phyloP scores from a whole-genome alignment of 2,888 invertebrate species.

The Bugula neritina region DNA sequence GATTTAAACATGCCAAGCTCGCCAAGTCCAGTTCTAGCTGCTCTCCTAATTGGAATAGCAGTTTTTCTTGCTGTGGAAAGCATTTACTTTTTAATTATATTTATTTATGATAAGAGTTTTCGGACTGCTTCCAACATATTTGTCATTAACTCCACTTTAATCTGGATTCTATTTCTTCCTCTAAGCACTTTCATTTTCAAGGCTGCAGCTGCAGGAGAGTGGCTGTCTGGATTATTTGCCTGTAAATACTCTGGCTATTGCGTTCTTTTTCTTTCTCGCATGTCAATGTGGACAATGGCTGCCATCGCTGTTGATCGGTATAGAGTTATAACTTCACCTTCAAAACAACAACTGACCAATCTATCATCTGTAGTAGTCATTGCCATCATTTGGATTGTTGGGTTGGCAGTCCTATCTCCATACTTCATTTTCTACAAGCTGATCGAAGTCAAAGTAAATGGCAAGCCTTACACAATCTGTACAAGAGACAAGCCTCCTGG shows the following conservation, averaged over 20 bases:
- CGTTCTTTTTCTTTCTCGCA: not conserved
- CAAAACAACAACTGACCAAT: not conserved
- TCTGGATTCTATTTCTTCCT: not conserved
- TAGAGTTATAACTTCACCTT: not conserved
- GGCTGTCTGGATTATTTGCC: not conserved
- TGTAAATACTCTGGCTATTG: not conserved
- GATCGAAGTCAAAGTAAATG: not conserved
- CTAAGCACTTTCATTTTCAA: not conserved
- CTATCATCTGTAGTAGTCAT: not conserved
- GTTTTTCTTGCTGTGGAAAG: not conserved
- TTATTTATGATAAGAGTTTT: not conserved
- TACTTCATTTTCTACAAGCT: not conserved
- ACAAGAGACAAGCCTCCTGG: not conserved
- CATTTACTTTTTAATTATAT: not conserved
- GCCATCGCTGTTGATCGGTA: not conserved
- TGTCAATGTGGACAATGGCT: not conserved
- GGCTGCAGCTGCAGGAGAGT: not conserved
- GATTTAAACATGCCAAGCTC: not conserved
- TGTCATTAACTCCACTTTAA: not conserved
- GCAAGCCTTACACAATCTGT: not conserved
- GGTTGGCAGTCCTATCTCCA: not conserved
- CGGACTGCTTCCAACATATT: conserved; percentile 11
- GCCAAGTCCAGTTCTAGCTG: not conserved
- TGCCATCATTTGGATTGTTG: not conserved
- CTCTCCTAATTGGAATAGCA: not conserved